phyloP scores from a whole-genome alignment of 2,888 invertebrate genomes.

The Ariolimax columbianus region DNA sequence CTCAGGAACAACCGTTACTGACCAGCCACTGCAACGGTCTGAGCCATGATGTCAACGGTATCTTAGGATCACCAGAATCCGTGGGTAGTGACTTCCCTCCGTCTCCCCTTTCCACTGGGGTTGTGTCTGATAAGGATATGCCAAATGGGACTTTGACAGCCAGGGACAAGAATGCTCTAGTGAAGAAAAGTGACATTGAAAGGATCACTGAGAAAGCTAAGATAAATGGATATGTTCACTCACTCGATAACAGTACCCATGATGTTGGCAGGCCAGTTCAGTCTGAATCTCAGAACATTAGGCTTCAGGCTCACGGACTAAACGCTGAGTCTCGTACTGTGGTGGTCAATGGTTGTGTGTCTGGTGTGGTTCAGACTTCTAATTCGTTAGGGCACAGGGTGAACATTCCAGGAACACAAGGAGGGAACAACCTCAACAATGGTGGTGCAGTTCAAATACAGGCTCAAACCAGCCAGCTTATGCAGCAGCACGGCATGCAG shows the following conservation, averaged over 20 bases:
- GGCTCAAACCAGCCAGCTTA: background rate
- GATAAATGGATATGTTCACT: conserved; percentile 50
- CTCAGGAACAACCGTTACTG: conserved; percentile 7
- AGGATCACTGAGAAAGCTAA: conserved; percentile 50
- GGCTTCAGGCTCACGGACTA: background rate
- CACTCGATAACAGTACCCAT: conserved; percentile 30
- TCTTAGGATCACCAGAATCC: conserved; percentile 54
- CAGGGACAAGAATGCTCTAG: background rate
- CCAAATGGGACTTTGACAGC: conserved; percentile 43
- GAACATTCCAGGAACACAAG: conserved; percentile 39
- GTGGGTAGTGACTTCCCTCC: conserved; percentile 52
- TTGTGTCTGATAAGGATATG: conserved; percentile 39
- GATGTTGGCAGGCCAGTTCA: background rate
- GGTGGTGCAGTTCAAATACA: conserved; percentile 10
- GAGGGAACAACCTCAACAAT: background rate
- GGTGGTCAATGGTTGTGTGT: conserved; percentile 45
- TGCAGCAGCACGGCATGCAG: conserved; percentile 9
- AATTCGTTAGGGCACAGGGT: conserved; percentile 20
- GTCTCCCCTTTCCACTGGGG: conserved; percentile 46
- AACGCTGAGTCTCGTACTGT: conserved; percentile 21
- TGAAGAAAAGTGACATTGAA: conserved; percentile 26
- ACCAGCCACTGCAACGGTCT: conserved; percentile 52
- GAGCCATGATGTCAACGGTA: conserved; percentile 48
- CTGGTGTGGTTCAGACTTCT: conserved; percentile 11
- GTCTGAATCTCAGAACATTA: conserved; percentile 15